A percentile compares a stretch with the other conserved stretches of the same genome.
phyloP scores from a whole-genome alignment of 2,888 invertebrate species.

The Antitype chi region DNA sequence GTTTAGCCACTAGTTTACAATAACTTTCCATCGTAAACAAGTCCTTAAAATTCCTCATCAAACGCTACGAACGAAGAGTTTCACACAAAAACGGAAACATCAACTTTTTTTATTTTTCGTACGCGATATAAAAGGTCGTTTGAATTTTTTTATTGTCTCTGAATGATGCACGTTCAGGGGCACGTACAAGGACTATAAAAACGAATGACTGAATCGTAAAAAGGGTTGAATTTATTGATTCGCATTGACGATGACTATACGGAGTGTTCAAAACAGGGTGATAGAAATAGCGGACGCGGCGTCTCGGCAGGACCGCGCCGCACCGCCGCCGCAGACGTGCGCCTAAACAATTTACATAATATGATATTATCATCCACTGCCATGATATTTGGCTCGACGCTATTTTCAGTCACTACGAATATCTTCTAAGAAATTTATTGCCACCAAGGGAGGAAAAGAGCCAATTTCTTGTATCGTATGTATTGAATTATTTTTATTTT shows the following conservation, averaged over 20 bases:
- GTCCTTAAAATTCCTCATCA: conserved; percentile 67
- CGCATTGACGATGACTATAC: conserved; percentile 83
- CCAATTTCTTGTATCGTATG: conserved; percentile 76
- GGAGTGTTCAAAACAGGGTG: conserved; percentile 66
- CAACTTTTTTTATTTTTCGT: conserved; percentile 79
- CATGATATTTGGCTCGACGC: conserved; percentile 76
- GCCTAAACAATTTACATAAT: conserved; percentile 85
- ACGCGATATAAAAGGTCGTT: conserved; percentile 82
- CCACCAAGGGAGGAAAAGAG: conserved; percentile 72
- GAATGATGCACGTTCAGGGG: conserved; percentile 86
- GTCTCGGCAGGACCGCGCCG: neutral
- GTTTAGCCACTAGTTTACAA: conserved; percentile 50
- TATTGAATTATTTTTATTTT: conserved; percentile 76
- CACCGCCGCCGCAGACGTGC: neutral
- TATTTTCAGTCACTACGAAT: conserved; percentile 75
- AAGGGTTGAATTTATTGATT: conserved; percentile 90
- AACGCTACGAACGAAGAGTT: conserved; percentile 63
- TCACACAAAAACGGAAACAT: conserved; percentile 73
- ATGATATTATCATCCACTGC: conserved; percentile 79
- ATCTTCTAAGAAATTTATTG: conserved; percentile 77
- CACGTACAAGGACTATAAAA: conserved; percentile 87
- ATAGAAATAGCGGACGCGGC: conserved; percentile 40
- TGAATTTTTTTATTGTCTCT: conserved; percentile 83
- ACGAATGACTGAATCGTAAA: conserved; percentile 87
- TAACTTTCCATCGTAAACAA: conserved; percentile 65